These are phyloP conservation scores for Melanotus villosus DNA, from an alignment of 2,888 invertebrate genomes.

Conservation along the genomic window DNA sequence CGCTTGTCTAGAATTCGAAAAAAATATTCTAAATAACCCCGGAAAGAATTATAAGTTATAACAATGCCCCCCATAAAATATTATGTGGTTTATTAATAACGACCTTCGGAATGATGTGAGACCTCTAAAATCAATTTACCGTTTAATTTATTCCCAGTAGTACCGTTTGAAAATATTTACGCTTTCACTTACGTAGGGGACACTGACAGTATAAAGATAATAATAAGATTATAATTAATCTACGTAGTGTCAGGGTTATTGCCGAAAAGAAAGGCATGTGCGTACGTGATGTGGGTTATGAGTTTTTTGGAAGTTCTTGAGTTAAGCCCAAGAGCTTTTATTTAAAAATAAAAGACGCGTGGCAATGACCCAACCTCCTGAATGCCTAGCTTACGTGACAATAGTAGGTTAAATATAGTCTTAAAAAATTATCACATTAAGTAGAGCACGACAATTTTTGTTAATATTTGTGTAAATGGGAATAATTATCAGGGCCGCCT, in stretches of 20 bases:
- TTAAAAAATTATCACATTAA: conserved; percentile 11
- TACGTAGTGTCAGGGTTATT: background rate
- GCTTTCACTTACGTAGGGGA: conserved; percentile 7
- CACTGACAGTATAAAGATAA: conserved; percentile 9
- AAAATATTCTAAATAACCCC: background rate
- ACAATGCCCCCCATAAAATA: background rate
- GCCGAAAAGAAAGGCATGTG: background rate
- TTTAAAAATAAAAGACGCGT: background rate
- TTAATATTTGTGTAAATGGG: background rate
- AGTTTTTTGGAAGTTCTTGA: background rate
- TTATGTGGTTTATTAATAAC: background rate
- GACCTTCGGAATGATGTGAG: background rate
- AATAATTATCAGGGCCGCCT: too few species aligned
- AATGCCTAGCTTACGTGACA: background rate
- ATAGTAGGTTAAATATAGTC: conserved; percentile 3
- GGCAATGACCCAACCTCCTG: conserved; percentile 16
- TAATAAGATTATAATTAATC: conserved; percentile 2
- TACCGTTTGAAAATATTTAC: conserved; percentile 6
- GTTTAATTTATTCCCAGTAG: background rate
- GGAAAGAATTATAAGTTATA: background rate
- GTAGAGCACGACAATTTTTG: conserved; percentile 10
- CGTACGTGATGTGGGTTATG: background rate
- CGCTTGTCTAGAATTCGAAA: conserved; percentile 10
- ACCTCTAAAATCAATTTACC: background rate
- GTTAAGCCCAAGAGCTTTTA: background rate